phyloP scores from a whole-genome alignment of 2,797 vertebrate genomes.

The Monodelphis domestica region DNA sequence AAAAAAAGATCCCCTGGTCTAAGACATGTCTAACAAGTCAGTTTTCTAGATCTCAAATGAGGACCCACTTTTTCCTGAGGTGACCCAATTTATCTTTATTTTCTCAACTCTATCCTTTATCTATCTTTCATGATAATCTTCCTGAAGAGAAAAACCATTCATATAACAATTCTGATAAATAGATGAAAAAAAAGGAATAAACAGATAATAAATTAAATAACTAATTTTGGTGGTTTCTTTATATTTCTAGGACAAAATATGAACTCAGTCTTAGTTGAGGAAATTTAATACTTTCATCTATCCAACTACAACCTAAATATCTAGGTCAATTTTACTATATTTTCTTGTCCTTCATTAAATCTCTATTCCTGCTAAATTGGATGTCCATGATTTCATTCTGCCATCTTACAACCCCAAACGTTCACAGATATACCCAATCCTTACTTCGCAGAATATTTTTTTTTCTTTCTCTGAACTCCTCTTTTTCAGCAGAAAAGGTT shows the following conservation, averaged over 20 bases:
- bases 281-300: not conserved
- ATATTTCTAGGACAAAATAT: not conserved
- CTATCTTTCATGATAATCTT: not conserved
- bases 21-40: not conserved
- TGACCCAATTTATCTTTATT: not conserved
- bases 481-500: not conserved
- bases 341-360: not conserved
- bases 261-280: not conserved
- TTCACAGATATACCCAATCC: not conserved
- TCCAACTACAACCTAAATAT: not conserved
- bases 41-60: not conserved
- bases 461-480: not conserved
- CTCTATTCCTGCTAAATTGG: not conserved
- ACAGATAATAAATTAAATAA: not conserved
- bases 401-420: not conserved
- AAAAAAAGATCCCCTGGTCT: not conserved
- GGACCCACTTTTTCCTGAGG: not conserved
- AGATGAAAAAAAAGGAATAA: not conserved
- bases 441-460: not conserved
- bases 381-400: not conserved
- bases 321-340: not conserved
- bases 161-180: not conserved
- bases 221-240: not conserved
- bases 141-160: not conserved
- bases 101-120: not conserved